Evolutionary conservation across 2,113 vertebrate species (phyloP), one percentile per base, ranked within the genome.

Genomic region (Cettia cetti): DNA sequence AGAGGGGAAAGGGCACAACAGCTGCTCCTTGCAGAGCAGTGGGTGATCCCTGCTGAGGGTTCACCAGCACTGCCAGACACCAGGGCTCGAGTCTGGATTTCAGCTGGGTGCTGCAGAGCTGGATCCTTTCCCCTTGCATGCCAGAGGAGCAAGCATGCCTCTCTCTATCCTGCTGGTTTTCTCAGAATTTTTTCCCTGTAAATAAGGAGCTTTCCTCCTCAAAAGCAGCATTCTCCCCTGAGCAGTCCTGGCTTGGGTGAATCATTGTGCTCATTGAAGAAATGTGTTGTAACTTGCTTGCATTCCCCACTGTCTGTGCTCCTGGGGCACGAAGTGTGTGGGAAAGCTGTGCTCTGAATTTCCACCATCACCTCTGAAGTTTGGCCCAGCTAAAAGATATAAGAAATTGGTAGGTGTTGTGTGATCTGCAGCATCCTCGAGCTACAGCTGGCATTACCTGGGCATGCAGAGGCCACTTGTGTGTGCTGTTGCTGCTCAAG

Each of bases 41-140:
- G 8, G 10, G 24, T 84, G 57, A 28, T 44, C 47, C 31, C 21
- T 28, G 27, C 33, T 54, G 53, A 64, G 37, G 30, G 9, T 21
- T 89, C 57, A 42, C n/a, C 66, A 44, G 22, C 39, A 5, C 0
- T 5, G 37, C 21, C 1, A 3, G 20, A 17, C 1, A 2, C 30
- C 17, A 0, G 0, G 31, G 37, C 42, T 40, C 0, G 0, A 39
- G 13, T 13, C 54, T 54, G 0, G 0, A 4, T 61, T 65, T 61
- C 39, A 61, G 10, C 22, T 0, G 0, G 11, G 24, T 1, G 2
- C 44, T 76, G 70, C 7, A 9, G 44, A 37, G 39, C 24, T 92
- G 79, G 45, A 65, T 33, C 23, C 30, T 74, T 83, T 81, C 42
- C 40, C 11, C 17, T 85, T 0, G 0, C 21, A 15, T 60, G 71